Base-by-base conservation (phyloP, 1,140 invertebrate genomes). In the Frieseomelitta varia region DNA sequence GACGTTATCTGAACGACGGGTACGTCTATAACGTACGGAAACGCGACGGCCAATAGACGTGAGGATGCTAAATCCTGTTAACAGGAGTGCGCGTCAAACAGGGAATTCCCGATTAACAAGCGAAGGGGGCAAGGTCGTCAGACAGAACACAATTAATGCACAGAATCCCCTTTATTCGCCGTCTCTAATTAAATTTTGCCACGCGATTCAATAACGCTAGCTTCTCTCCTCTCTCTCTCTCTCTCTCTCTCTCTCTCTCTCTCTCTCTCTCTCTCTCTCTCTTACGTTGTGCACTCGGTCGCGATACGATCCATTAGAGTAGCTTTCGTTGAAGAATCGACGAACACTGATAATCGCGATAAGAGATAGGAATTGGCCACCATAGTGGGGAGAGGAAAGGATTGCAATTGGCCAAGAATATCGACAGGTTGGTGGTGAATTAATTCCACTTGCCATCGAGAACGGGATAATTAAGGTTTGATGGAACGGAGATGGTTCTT, bases 41-140 rank as follows among this genome's bases (percentile, higher is more conserved):
- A 82, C 53, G 53, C 73, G 72, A 82, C 61, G 39, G 79, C 69
- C 58, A 81, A 74, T 81, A 61, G 79, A 74, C 58, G 71, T 39
- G 69, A 47, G 69, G 39, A 81, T 65, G 21, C 61, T 77, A 77
- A 68, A 77, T 77, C 81, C 73, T 58, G 63, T 77, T 82, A 82
- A 27, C 63, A 19, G 53, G 4, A 56, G 15, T 34, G 19, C 53
- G 58, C 81, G 81, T 77, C 73, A 82, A 82, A 77, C n/a, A 51
- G 81, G 81, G 63, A 68, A 82, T 82, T 76, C 30, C n/a, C 81
- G 73, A 77, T 82, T 68, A 67, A 55, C 12, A 30, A 15, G 53
- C 53, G 61, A 77, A 58, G 63, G 34, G 17, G 30, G 53, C 73
- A 82, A 82, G 80, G 80, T 67, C 79, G 24, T 81, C 71, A 30